These are phyloP conservation scores for Asobara japonica DNA, from an alignment of 1,140 invertebrate genomes.

Conservation along the genomic window DNA sequence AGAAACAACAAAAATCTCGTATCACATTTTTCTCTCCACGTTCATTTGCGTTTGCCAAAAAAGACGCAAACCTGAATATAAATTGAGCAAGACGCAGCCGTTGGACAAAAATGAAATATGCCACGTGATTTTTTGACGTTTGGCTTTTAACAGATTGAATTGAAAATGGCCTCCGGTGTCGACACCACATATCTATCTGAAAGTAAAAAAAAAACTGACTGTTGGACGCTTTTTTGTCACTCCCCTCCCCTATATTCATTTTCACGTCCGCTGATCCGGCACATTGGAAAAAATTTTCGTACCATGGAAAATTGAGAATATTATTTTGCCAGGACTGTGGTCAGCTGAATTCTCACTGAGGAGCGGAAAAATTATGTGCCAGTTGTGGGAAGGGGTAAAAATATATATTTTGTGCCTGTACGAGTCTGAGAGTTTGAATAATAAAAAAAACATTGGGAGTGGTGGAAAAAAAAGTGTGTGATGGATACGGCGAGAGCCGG, in stretches of 20 bases:
- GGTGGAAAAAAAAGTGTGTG: not conserved
- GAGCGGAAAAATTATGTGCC: not conserved
- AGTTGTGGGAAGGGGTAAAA: not conserved
- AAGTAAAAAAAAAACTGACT: conserved; percentile 26
- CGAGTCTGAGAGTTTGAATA: not conserved
- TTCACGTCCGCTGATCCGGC: conserved; percentile 41
- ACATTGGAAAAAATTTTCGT: conserved; percentile 15
- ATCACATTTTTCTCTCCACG: not conserved
- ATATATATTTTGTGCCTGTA: not conserved
- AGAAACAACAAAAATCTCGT: not conserved
- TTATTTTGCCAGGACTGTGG: not conserved
- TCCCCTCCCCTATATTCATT: conserved; percentile 36
- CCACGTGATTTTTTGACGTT: conserved; percentile 42
- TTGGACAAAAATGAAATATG: conserved; percentile 33
- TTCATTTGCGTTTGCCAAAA: not conserved
- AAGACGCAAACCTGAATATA: not conserved
- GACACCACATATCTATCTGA: conserved; percentile 38
- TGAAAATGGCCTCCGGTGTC: conserved; percentile 37
- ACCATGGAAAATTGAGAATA: not conserved
- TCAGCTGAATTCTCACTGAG: not conserved
- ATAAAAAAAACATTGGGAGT: not conserved
- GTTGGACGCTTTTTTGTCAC: conserved; percentile 15
- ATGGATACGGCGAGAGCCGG: not conserved
- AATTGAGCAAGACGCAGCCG: conserved; percentile 1
- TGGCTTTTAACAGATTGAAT: conserved; percentile 43